phyloP scores from a whole-genome alignment of 2,888 invertebrate species.

The Cephonodes hylas region DNA sequence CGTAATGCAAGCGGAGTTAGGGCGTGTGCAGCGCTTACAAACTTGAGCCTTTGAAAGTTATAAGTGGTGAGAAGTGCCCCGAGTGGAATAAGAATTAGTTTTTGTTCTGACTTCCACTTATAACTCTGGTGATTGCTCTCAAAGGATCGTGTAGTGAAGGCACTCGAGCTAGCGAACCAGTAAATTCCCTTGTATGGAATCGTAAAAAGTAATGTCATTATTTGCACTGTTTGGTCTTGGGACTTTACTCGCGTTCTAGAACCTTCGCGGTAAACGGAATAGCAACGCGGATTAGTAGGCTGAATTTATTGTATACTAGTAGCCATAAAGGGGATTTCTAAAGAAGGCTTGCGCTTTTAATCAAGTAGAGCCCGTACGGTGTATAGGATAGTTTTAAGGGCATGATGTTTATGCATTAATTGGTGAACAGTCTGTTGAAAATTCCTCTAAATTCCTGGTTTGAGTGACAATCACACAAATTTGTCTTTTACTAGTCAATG shows the following conservation, averaged over 20 bases:
- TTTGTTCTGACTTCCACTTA: slow-evolving; percentile 17
- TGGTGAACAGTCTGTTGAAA: too few species aligned
- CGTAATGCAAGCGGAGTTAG: slow-evolving; percentile 14
- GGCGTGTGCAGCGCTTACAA: slow-evolving; percentile 14
- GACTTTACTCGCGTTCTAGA: too few species aligned
- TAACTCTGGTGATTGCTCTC: slow-evolving; percentile 24
- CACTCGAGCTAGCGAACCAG: slow-evolving; percentile 7
- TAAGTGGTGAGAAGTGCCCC: slow-evolving; percentile 32
- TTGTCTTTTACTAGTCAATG: too few species aligned
- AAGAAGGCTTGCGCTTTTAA: too few species aligned
- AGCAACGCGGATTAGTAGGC: too few species aligned
- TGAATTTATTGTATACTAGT: neutral
- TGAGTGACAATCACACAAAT: too few species aligned
- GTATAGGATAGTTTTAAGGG: too few species aligned
- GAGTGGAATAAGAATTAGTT: slow-evolving; percentile 41
- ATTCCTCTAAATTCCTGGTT: too few species aligned
- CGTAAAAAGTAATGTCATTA: neutral
- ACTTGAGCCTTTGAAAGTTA: slow-evolving; percentile 33
- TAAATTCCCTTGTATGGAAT: neutral
- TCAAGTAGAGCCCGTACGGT: too few species aligned
- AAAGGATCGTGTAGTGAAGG: slow-evolving; percentile 20
- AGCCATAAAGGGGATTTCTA: too few species aligned
- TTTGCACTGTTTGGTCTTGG: neutral
- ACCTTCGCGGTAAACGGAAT: too few species aligned
- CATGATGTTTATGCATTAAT: too few species aligned